These are phyloP conservation scores for Steinernema feltiae DNA, from an alignment of 1,140 invertebrate species.

Conservation along the genomic window DNA sequence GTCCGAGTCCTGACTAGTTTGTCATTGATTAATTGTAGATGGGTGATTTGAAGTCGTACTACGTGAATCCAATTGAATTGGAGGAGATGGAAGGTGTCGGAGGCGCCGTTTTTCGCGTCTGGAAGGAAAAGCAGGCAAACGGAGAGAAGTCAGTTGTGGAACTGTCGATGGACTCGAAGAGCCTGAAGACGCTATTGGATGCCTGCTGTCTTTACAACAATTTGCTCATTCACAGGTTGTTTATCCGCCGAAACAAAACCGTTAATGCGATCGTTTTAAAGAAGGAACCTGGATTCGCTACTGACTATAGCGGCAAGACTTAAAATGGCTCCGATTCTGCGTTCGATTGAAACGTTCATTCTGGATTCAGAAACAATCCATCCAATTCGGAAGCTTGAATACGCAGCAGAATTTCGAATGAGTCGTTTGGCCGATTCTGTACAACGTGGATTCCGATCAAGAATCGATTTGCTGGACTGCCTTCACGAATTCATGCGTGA, in stretches of 20 bases:
- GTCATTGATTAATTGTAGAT: background rate
- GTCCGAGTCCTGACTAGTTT: background rate
- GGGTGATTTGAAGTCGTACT: background rate
- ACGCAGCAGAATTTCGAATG: slow-evolving; percentile 31
- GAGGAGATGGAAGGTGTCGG: background rate
- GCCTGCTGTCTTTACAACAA: slow-evolving; percentile 39
- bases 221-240: slow-evolving; percentile 34
- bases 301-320: slow-evolving; percentile 37
- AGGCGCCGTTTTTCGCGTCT: background rate
- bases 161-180: slow-evolving; percentile 16
- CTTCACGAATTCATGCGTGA: slow-evolving; percentile 26
- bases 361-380: slow-evolving; percentile 39
- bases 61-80: background rate
- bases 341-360: slow-evolving; percentile 37
- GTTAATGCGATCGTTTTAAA: slow-evolving; percentile 16
- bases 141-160: slow-evolving; percentile 8
- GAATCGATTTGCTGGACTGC: slow-evolving; percentile 16
- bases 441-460: slow-evolving; percentile 11
- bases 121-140: background rate
- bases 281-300: slow-evolving; percentile 32
- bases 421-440: slow-evolving; percentile 20
- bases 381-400: slow-evolving; percentile 45
- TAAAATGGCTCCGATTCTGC: slow-evolving; percentile 36
- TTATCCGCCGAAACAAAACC: background rate
- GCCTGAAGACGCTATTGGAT: slow-evolving; percentile 30